A percentile compares a stretch with the other conserved stretches of the same genome.
Conservation (phyloP, 2,888 invertebrate genomes). For the Lucinisca nassula region DNA sequence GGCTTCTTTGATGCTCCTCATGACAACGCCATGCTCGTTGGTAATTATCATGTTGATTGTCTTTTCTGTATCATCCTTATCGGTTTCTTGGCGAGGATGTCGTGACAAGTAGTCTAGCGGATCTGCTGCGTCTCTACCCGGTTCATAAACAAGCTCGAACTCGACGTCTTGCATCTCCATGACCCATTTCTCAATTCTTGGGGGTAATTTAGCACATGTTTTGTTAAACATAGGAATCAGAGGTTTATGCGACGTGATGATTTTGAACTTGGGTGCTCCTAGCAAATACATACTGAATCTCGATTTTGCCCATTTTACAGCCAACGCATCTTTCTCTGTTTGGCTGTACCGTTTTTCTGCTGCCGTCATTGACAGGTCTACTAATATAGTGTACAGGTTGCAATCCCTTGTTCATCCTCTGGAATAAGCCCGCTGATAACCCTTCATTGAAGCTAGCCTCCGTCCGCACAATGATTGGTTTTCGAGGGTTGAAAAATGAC, state of each 20-base stretch:
- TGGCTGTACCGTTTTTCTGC: no score
- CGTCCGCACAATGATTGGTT: neutral
- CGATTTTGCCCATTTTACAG: conserved; percentile 30
- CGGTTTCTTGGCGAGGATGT: conserved; percentile 19
- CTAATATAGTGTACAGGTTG: conserved; percentile 53
- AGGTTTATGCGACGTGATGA: no score
- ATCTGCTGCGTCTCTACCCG: conserved; percentile 44
- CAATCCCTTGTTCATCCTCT: conserved; percentile 36
- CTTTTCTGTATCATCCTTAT: conserved; percentile 26
- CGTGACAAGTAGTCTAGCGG: conserved; percentile 24
- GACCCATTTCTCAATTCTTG: conserved; percentile 57
- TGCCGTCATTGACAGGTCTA: no score
- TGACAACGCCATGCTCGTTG: conserved; percentile 18
- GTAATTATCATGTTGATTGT: conserved; percentile 16
- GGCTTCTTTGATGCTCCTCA: neutral
- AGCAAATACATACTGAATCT: neutral
- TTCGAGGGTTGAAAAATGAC: neutral
- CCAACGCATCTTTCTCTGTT: no score
- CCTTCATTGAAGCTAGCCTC: neutral
- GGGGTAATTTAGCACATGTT: conserved; percentile 32
- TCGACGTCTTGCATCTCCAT: no score
- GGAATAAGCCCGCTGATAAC: no score
- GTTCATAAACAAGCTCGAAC: no score
- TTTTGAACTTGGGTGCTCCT: conserved; percentile 30
- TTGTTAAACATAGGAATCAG: no score